Conservation (phyloP, 2,888 invertebrate species). For the Agrypnus murinus region DNA sequence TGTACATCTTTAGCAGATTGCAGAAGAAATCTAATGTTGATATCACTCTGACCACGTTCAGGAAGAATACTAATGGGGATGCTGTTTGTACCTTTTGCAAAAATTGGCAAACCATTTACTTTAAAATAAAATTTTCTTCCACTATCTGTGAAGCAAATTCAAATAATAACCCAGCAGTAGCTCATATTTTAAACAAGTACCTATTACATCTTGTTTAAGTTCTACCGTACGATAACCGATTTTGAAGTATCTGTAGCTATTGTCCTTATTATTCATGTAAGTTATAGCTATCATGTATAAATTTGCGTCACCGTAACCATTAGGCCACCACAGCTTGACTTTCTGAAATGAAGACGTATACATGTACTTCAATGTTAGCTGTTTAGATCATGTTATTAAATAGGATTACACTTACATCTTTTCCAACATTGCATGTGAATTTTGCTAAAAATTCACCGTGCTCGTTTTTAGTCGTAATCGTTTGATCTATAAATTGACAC, state of each 20-base stretch:
- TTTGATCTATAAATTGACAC: no score
- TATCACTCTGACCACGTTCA: slow-evolving; percentile 77
- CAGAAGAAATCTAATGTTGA: slow-evolving; percentile 79
- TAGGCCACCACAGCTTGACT: slow-evolving; percentile 94
- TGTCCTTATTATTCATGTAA: slow-evolving; percentile 67
- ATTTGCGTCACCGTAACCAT: slow-evolving; percentile 88
- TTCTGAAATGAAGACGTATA: slow-evolving; percentile 42
- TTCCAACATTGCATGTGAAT: no score
- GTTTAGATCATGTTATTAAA: no score
- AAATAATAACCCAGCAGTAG: no score
- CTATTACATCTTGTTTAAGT: slow-evolving; percentile 82
- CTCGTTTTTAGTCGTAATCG: background rate
- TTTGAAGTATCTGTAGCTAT: slow-evolving; percentile 73
- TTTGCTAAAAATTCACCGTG: no score
- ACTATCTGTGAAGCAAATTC: slow-evolving; percentile 56
- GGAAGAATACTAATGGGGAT: slow-evolving; percentile 92
- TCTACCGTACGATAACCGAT: slow-evolving; percentile 93
- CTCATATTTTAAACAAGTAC: slow-evolving; percentile 62
- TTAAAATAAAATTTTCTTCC: slow-evolving; percentile 90
- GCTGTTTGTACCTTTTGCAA: slow-evolving; percentile 96
- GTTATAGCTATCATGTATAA: no score
- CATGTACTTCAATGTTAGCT: no score
- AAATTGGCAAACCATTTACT: slow-evolving; percentile 87
- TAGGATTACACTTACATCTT: no score
- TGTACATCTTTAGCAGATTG: slow-evolving; percentile 82